A percentile compares a stretch with the other conserved stretches of the same genome.
phyloP scores from a whole-genome alignment of 2,113 vertebrate genomes.

The Malurus cyaneus region DNA sequence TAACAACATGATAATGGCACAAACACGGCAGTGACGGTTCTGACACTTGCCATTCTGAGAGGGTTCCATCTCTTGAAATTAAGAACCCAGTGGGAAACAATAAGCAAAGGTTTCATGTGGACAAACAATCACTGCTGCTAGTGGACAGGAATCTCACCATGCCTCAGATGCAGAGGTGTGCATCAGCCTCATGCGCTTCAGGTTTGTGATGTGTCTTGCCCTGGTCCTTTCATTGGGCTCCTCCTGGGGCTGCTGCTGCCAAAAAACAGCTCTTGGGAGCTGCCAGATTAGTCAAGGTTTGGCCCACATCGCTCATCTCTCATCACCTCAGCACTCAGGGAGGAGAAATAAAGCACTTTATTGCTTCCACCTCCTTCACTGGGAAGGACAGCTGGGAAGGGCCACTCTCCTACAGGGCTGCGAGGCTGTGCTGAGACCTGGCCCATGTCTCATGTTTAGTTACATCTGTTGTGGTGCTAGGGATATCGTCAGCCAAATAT shows the following conservation, averaged over 20 bases:
- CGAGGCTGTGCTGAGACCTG: neutral
- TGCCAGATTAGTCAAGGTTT: neutral
- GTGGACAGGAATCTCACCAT: neutral
- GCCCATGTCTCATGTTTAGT: neutral
- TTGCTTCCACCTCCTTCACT: neutral
- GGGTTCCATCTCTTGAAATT: neutral
- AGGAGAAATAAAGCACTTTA: neutral
- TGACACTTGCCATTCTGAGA: neutral
- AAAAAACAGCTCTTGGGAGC: neutral
- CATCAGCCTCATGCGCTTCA: neutral
- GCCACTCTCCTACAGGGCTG: neutral
- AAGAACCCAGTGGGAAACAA: neutral
- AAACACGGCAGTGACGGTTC: neutral
- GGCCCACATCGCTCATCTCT: neutral
- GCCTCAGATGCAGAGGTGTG: neutral
- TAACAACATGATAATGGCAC: neutral
- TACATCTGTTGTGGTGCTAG: neutral
- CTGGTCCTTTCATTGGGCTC: neutral
- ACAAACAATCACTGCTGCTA: neutral
- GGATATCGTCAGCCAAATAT: neutral
- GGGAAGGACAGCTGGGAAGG: neutral
- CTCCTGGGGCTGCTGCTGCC: neutral
- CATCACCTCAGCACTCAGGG: accelerated
- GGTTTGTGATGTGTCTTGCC: neutral
- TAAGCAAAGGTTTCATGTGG: neutral